These are phyloP conservation scores for Camponotus pennsylvanicus DNA, from an alignment of 1,140 invertebrate species.

Conservation along the genomic window DNA sequence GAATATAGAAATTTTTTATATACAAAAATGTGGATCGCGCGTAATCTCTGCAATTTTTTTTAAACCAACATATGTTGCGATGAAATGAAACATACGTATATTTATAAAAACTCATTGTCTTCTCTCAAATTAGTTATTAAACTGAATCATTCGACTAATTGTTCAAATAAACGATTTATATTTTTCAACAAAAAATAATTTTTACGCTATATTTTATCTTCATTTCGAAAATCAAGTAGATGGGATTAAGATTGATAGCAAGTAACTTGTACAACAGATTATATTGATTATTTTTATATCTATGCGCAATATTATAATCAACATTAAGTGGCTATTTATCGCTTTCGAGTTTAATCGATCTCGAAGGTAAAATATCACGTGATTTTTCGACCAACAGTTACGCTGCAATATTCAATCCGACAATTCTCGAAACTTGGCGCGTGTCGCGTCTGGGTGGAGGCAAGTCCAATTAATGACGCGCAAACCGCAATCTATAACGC, in stretches of 20 bases:
- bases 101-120: background rate
- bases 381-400: slow-evolving; percentile 41
- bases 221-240: background rate
- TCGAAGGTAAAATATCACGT: background rate
- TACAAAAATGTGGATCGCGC: background rate
- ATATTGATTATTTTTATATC: background rate
- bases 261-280: too few relatives aligned
- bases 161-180: background rate
- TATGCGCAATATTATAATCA: background rate
- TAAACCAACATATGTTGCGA: background rate
- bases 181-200: slow-evolving; percentile 18
- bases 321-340: slow-evolving; percentile 14
- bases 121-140: background rate
- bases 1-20: background rate
- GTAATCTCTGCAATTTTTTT: background rate
- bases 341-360: background rate
- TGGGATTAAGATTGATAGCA: too few relatives aligned
- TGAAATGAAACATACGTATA: background rate
- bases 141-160: background rate
- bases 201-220: background rate
- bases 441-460: slow-evolving; percentile 28
- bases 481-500: slow-evolving; percentile 60
- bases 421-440: slow-evolving; percentile 56
- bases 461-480: slow-evolving; percentile 63
- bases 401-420: slow-evolving; percentile 11